Conservation (phyloP, 2,113 vertebrate genomes). For the Datnioides undecimradiatus region DNA sequence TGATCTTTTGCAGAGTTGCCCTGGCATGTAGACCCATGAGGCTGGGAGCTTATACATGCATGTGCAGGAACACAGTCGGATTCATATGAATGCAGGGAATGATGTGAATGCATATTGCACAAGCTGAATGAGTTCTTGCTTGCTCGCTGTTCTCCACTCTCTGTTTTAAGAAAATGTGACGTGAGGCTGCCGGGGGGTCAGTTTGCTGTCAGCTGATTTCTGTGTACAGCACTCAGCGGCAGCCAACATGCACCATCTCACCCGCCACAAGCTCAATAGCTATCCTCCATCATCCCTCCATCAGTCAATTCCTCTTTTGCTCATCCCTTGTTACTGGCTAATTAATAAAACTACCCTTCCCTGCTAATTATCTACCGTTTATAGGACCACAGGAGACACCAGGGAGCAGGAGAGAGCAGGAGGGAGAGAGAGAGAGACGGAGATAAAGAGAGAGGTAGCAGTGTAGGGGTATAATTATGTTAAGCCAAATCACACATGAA, state of each 20-base stretch:
- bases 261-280: background rate
- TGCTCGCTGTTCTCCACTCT: too few species aligned
- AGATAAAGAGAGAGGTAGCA: conserved; percentile 28
- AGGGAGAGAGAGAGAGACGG: conserved; percentile 17
- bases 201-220: background rate
- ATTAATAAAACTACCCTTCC: conserved; percentile 78
- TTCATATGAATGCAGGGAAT: too few species aligned
- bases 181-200: background rate
- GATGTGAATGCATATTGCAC: too few species aligned
- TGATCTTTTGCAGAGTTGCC: background rate
- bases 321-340: conserved; percentile 73
- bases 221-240: background rate
- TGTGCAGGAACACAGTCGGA: too few species aligned
- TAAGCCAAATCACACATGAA: conserved; percentile 80
- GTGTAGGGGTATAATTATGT: conserved; percentile 72
- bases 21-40: background rate
- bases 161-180: background rate
- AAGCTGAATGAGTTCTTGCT: too few species aligned
- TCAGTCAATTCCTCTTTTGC: conserved; percentile 24
- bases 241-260: background rate
- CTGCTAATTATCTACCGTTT: conserved; percentile 82
- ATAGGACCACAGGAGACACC: conserved; percentile 73
- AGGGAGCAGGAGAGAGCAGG: conserved; percentile 40
- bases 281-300: conserved; percentile 8
- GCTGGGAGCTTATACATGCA: too few species aligned